These are phyloP conservation scores for Amblyornis subalaris DNA, from an alignment of 2,113 vertebrate species.

Conservation along the genomic window DNA sequence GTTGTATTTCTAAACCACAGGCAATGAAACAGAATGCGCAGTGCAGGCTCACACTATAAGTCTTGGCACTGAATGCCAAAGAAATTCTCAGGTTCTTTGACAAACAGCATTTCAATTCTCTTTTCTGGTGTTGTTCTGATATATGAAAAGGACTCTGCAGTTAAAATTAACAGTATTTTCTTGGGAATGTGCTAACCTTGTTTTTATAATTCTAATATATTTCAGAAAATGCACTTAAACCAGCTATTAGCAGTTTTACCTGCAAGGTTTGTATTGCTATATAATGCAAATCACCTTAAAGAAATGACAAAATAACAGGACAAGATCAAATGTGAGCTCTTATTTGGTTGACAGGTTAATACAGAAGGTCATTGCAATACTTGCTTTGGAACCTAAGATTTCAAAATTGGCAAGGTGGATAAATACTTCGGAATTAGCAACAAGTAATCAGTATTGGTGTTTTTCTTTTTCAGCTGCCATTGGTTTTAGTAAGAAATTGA, in stretches of 20 bases:
- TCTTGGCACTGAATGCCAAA: not conserved
- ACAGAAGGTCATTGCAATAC: not conserved
- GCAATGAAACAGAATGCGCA: conserved; percentile 60
- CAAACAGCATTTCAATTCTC: not conserved
- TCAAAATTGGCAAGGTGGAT: not conserved
- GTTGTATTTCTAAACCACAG: conserved; percentile 17
- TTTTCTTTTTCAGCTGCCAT: conserved; percentile 43
- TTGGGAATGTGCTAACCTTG: conserved; percentile 88
- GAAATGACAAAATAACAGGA: not conserved
- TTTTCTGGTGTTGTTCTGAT: not conserved
- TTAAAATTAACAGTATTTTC: conserved; percentile 18
- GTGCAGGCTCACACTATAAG: conserved; percentile 71
- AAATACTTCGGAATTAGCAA: not conserved
- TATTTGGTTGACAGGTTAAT: not conserved
- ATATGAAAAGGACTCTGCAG: not conserved
- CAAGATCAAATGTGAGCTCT: not conserved
- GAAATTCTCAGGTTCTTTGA: not conserved
- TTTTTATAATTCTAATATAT: conserved; percentile 57
- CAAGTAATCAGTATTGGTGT: not conserved
- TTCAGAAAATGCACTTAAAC: conserved; percentile 58
- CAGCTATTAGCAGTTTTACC: conserved; percentile 34
- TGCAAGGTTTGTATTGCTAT: conserved; percentile 42
- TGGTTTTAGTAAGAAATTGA: conserved; percentile 40
- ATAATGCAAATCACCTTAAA: not conserved
- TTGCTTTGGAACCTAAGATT: not conserved